phyloP scores from a whole-genome alignment of 2,113 vertebrate genomes.

The Puntigrus tetrazona region DNA sequence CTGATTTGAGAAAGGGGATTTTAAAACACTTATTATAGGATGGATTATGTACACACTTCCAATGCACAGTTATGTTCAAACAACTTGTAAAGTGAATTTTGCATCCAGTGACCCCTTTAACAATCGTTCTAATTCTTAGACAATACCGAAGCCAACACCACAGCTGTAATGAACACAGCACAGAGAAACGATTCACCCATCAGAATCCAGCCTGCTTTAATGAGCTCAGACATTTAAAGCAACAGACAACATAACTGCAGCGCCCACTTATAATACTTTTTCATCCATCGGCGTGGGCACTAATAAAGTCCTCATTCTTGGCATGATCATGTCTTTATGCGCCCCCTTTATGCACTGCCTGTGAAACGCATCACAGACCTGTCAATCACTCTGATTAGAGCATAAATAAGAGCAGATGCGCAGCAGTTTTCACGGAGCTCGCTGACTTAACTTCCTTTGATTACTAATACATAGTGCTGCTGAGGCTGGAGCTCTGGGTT shows the following conservation, averaged over 20 bases:
- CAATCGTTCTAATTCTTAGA: neutral
- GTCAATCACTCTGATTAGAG: slow-evolving; percentile 39
- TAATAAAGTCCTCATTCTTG: neutral
- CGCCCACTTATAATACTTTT: neutral
- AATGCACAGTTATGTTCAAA: too few species aligned
- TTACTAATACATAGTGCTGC: slow-evolving; percentile 30
- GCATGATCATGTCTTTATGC: neutral
- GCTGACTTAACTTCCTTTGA: slow-evolving; percentile 22
- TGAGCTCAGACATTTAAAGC: neutral
- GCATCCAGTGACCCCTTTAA: too few species aligned
- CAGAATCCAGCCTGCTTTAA: neutral
- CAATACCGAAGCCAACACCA: neutral
- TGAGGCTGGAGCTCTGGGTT: slow-evolving; percentile 8
- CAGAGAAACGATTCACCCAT: neutral
- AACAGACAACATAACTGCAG: neutral
- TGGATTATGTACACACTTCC: too few species aligned
- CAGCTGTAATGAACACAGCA: neutral
- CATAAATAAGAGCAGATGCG: slow-evolving; percentile 3
- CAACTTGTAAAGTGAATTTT: too few species aligned
- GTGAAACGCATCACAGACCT: neutral
- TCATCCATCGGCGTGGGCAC: neutral
- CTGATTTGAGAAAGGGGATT: too few species aligned
- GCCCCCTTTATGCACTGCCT: neutral
- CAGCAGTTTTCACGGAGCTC: neutral
- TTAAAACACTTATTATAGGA: too few species aligned